Evolutionary conservation across 2,113 vertebrate species (phyloP), one percentile per base, ranked within the genome.

Genomic region (Chaenogobius annularis): DNA sequence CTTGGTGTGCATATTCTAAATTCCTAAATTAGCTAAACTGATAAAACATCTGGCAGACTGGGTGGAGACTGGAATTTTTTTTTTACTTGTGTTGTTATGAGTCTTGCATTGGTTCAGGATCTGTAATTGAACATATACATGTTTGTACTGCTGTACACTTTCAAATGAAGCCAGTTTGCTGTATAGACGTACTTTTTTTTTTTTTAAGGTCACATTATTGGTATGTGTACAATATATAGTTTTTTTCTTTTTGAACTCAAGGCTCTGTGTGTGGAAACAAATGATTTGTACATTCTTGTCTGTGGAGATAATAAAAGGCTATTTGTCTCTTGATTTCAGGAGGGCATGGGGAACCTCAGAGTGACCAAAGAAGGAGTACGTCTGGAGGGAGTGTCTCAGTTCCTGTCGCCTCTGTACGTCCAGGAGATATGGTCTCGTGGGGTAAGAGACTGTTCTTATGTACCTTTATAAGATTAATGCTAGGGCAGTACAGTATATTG

Each of bases 371-470:
- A 96, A 85, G 96, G 96, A 79, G 92, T 98, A 79, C 92, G 96
- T 80, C 92, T 98, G 89, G 96, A 98, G 93, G 96, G 96, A 88
- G 92, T 96, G 92, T 98, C 96, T 77, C 96, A 98, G 89, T 98
- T 98, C 92, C 92, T 98, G 70, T 94, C 96, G 85, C 96, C 96
- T 87, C 93, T 98, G 83, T 98, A 98, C 73, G 96, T 97, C 90
- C 97, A 96, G 94, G 96, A 98, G 94, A 96, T 98, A 89, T 94
- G 96, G 90, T 98, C 96, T 75, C 89, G 96, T 80, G 95, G 96
- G 96, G 96, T 98, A 95, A 94, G 95, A 62, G 37, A 6, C 15
- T 44, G 11, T 78, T 50, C 17, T 8, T 54, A 0, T 20, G 44
- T 40, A 59, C 67, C 50, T 12, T 73, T 19, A 14, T 8, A 7